Percentiles rank a stretch among this genome's conserved stretches.
Conservation (phyloP, 2,113 vertebrate species). For the Xerus inauris region DNA sequence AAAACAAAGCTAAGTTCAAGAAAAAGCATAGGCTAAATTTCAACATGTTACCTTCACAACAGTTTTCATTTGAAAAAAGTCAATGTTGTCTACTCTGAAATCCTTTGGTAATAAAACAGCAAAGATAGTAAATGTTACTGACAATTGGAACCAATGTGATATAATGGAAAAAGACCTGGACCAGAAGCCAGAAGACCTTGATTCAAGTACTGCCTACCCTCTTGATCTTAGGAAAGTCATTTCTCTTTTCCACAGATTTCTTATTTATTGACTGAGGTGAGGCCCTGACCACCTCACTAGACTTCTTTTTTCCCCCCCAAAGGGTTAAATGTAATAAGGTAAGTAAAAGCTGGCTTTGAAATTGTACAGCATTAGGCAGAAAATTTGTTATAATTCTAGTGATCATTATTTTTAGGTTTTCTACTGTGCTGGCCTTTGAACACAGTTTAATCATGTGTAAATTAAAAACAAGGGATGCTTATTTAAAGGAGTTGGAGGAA, state of each 20-base stretch:
- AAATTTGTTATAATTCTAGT: constrained; percentile 26
- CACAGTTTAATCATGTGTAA: neutral
- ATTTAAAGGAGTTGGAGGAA: neutral
- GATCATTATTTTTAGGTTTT: constrained; percentile 31
- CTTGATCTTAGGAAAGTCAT: constrained; percentile 14
- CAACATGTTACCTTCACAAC: neutral
- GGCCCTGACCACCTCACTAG: neutral
- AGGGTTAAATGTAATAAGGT: neutral
- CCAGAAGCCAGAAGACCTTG: neutral
- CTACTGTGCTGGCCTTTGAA: neutral
- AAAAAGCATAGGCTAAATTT: constrained; percentile 14
- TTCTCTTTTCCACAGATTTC: constrained; percentile 4
- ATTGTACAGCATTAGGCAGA: neutral
- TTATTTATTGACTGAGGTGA: neutral
- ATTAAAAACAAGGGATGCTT: neutral
- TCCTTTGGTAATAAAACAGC: constrained; percentile 18
- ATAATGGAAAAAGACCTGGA: constrained; percentile 33
- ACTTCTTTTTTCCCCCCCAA: neutral
- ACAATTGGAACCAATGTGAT: neutral
- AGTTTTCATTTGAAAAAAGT: constrained; percentile 25
- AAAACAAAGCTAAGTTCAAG: constrained; percentile 2
- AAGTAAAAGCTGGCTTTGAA: constrained; percentile 47
- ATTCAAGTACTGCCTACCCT: constrained; percentile 8
- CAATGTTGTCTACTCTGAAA: neutral
- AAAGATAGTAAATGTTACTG: constrained; percentile 45